Base-by-base conservation (phyloP, 2,888 invertebrate genomes). In the Machimus atricapillus region DNA sequence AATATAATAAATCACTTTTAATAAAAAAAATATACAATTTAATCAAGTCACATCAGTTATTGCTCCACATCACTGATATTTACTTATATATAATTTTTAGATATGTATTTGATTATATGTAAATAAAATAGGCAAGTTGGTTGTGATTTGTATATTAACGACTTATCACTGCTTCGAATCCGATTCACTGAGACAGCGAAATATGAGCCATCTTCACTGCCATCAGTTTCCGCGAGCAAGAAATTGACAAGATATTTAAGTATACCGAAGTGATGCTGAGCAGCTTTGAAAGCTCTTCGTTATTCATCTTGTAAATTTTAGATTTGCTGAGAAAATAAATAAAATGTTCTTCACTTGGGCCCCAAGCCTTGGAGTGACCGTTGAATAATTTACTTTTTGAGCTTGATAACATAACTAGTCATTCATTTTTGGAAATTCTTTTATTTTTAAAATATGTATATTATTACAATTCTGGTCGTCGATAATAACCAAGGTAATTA, bases 401-500 rank as follows among this genome's bases (percentile, higher is more conserved):
- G 8, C 0, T 52, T 4, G n/a, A 0, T 1, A 52, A n/a, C 7
- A 52, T 52, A 2, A 1, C n/a, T 1, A 52, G 6, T 4, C n/a
- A n/a, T n/a, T n/a, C n/a, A n/a, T 52, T 16, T 23, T 27, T 4
- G 12, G 19, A 23, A 23, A 9, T 27, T 23, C 8, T 12, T 66
- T 66, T 66, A 66, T 66, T 66, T 16, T 56, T n/a, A 7, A 19
- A 66, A 66, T 19, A 12, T 3, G 8, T n/a, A n/a, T n/a, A n/a
- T 12, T 12, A 23, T 66, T 66, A 66, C 23, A 66, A 27, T 66
- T 40, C 16, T 86, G 91, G 91, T 52, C 91, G 90, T 89, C 90
- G 90, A 88, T 90, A 91, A 89, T 90, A 91, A 82, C 92, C 91
- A 90, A 92, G 89, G 86, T 92, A 91, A 4, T 91, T 92, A 43